Evolutionary conservation across 2,797 vertebrate genomes (phyloP), one percentile per base, ranked within the genome.

Genomic region (Malurus splendens): DNA sequence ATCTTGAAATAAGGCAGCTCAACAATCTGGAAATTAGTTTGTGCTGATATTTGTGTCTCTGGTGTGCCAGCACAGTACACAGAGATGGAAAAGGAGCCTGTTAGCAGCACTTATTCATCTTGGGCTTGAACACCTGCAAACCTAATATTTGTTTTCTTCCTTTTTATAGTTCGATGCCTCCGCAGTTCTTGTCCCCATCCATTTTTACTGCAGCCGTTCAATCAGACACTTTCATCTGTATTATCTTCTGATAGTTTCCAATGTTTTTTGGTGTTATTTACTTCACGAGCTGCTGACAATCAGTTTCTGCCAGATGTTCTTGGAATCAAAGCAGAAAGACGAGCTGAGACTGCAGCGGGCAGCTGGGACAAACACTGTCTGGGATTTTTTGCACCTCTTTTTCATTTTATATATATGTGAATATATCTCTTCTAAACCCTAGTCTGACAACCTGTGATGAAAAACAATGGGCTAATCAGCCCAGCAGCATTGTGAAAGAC

Each of bases 301-400:
- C 44, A 48, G 22, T 87, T 92, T 91, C 59, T 92, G 51, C 10
- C 62, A 48, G 74, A 41, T 61, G 25, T 78, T 73, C 42, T n/a
- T 79, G 75, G 30, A 65, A 47, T 15, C 1, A 3, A 73, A 91
- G 30, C 24, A 72, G 47, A 64, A 61, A 68, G 32, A 79, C 45
- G 59, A 79, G 18, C 68, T 84, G 45, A 22, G 82, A 44, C 67
- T 84, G 64, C 41, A 66, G 27, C 48, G 82, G 60, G 42, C 3
- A 7, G 8, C n/a, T 44, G 36, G 10, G 19, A 44, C 15, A 73
- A 91, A 59, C 10, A 30, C 3, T 10, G 19, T 57, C 41, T 75
- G 33, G 32, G 30, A n/a, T 65, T 61, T 85, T 67, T 45, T 65
- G 28, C 27, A 10, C 27, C 8, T 27, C 8, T 71, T 42, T 82